Conservation (phyloP, 2,888 invertebrate genomes). For the Lissocephala sabroskyi region DNA sequence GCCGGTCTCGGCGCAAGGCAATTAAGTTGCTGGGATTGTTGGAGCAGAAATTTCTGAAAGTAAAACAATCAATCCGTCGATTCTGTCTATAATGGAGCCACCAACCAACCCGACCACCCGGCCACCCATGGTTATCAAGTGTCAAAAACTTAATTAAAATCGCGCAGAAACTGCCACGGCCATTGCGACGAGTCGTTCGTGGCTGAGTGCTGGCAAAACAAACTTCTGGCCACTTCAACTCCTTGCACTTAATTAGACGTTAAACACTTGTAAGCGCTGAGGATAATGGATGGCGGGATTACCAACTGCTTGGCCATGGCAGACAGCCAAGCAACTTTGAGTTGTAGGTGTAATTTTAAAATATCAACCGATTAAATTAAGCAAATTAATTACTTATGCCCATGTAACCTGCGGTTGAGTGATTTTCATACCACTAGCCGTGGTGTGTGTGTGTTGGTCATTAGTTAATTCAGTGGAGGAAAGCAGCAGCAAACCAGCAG, state of each 20-base stretch:
- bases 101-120: too few relatives aligned
- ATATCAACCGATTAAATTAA: conserved; percentile 14
- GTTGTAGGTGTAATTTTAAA: not conserved
- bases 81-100: too few relatives aligned
- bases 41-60: not conserved
- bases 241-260: conserved; percentile 61
- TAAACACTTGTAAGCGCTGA: conserved; percentile 61
- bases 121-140: too few relatives aligned
- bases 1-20: conserved; percentile 9
- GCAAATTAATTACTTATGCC: conserved; percentile 42
- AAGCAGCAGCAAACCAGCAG: not conserved
- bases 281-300: conserved; percentile 48
- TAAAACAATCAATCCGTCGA: too few relatives aligned
- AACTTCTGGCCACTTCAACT: conserved; percentile 44
- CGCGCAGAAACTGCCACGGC: conserved; percentile 34
- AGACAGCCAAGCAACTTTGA: not conserved
- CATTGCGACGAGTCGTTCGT: too few relatives aligned
- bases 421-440: conserved; percentile 2
- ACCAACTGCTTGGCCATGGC: not conserved
- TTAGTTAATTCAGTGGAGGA: conserved; percentile 47
- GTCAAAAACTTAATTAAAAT: conserved; percentile 63
- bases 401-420: conserved; percentile 1
- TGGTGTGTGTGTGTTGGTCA: conserved; percentile 39
- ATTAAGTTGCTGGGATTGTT: conserved; percentile 18
- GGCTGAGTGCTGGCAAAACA: conserved; percentile 41